Conservation (phyloP, 2,113 vertebrate species). For the Aegithalos caudatus region DNA sequence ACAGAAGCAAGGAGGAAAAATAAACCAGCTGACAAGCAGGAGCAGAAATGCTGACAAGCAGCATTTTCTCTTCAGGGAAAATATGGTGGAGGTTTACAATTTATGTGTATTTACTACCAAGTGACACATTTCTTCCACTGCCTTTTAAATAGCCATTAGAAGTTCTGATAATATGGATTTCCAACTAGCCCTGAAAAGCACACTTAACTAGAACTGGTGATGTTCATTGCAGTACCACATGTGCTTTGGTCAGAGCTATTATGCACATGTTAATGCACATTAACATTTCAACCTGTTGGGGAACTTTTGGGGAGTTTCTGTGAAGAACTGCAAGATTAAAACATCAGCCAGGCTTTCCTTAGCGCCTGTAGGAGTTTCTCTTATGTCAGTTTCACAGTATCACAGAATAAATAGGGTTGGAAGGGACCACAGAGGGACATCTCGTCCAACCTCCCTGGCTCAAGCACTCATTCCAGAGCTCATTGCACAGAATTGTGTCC, state of each 20-base stretch:
- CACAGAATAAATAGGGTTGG: background rate
- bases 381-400: background rate
- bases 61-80: background rate
- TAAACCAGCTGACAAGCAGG: background rate
- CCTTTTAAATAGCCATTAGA: background rate
- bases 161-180: background rate
- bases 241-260: background rate
- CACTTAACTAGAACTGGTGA: background rate
- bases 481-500: accelerated
- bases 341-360: background rate
- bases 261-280: background rate
- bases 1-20: background rate
- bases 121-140: background rate
- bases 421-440: background rate
- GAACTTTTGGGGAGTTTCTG: background rate
- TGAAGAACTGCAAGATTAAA: background rate
- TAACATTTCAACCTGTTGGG: background rate
- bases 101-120: background rate
- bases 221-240: accelerated
- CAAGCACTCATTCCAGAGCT: background rate
- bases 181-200: background rate
- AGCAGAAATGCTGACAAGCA: background rate
- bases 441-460: background rate
- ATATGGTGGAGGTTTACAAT: background rate
- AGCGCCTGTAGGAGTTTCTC: background rate